Conservation (phyloP, 2,888 invertebrate genomes). For the Leptopilina drosophilae region DNA sequence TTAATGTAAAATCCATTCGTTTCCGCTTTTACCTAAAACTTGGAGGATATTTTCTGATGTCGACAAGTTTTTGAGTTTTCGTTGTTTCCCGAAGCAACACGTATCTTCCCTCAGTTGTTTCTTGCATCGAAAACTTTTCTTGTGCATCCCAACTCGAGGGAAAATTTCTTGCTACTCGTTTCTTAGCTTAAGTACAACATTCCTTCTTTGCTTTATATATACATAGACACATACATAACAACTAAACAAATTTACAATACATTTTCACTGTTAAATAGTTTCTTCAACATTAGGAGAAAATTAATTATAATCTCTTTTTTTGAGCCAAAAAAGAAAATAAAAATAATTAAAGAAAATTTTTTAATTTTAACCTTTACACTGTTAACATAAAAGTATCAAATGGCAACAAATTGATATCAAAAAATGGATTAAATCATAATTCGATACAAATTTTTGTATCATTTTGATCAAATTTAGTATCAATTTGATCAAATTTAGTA, state of each 20-base stretch:
- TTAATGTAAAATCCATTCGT: too few relatives aligned
- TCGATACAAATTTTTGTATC: too few relatives aligned
- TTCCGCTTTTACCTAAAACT: neutral
- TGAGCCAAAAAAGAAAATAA: too few relatives aligned
- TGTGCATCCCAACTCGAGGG: neutral
- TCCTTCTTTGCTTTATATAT: neutral
- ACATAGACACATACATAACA: neutral
- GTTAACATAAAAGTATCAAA: too few relatives aligned
- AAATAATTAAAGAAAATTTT: too few relatives aligned
- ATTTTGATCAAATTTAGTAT: too few relatives aligned
- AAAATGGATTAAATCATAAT: too few relatives aligned
- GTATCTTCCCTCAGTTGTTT: constrained; percentile 34
- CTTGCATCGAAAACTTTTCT: constrained; percentile 29
- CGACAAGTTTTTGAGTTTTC: constrained; percentile 28
- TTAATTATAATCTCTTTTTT: neutral
- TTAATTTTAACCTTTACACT: too few relatives aligned
- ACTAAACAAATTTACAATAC: constrained; percentile 1
- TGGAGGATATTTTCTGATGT: constrained; percentile 17
- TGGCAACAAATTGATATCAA: too few relatives aligned
- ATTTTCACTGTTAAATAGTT: neutral
- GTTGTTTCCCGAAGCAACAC: constrained; percentile 34
- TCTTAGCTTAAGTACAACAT: constrained; percentile 16
- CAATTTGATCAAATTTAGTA: too few relatives aligned
- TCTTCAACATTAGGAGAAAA: neutral
- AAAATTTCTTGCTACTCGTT: constrained; percentile 32